Evolutionary conservation across 1,140 invertebrate species (phyloP).

Genomic region (Monomorium pharaonis): DNA sequence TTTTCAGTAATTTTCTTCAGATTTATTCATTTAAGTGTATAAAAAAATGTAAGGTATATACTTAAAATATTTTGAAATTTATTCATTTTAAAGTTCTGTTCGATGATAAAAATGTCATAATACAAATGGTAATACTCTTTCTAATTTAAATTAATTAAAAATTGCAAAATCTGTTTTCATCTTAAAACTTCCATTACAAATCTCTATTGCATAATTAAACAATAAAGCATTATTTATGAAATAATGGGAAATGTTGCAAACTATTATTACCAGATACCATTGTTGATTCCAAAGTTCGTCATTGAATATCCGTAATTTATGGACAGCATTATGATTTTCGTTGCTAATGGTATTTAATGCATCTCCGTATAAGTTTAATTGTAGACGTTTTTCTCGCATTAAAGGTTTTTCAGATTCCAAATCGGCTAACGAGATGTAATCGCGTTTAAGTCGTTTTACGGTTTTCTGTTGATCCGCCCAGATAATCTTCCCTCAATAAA

Average conservation of each 20-base stretch:
- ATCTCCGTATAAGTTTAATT: conserved; percentile 30
- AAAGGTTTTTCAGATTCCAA: conserved; percentile 75
- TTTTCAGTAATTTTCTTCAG: background rate
- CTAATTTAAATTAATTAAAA: background rate
- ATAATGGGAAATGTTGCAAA: background rate
- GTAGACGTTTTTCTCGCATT: conserved; percentile 76
- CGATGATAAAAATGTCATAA: background rate
- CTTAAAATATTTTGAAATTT: background rate
- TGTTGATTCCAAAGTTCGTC: conserved; percentile 95
- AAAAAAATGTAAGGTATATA: background rate
- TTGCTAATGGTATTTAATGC: conserved; percentile 24
- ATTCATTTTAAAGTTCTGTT: too few relatives aligned
- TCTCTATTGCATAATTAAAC: background rate
- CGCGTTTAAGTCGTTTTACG: conserved; percentile 86
- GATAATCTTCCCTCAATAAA: conserved; percentile 84
- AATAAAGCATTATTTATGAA: background rate
- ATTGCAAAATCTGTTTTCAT: background rate
- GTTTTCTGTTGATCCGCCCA: conserved; percentile 90
- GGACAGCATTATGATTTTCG: background rate
- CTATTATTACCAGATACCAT: conserved; percentile 94
- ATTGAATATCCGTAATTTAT: conserved; percentile 87
- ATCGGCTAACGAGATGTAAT: conserved; percentile 79
- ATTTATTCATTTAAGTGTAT: background rate
- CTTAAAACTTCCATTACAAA: background rate
- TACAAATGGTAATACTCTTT: background rate